A percentile compares a stretch with the other conserved stretches of the same genome.
These are phyloP conservation scores for Pyrgilauda ruficollis DNA, from an alignment of 2,113 vertebrate species.

Conservation along the genomic window DNA sequence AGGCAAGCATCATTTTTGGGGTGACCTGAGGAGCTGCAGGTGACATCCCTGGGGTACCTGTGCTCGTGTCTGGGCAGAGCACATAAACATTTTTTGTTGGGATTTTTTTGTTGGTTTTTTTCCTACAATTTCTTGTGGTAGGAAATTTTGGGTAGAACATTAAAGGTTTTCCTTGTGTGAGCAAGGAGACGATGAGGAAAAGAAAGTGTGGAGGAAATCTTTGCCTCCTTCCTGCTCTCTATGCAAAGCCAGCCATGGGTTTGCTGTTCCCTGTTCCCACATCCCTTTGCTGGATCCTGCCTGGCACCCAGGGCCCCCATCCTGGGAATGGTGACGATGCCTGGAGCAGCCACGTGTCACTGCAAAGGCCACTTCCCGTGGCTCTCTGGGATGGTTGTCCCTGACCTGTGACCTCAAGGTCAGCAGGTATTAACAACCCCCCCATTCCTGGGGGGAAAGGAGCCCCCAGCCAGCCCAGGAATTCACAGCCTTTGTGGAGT, in stretches of 20 bases:
- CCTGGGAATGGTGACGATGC: rapidly evolving
- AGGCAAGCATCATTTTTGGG: neutral
- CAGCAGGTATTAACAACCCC: slow-evolving; percentile 13
- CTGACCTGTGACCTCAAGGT: slow-evolving; percentile 11
- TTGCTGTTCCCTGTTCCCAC: neutral
- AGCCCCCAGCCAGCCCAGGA: rapidly evolving
- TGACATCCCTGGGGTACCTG: too few species aligned
- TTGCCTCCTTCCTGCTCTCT: neutral
- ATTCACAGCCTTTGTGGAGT: neutral
- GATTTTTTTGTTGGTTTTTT: rapidly evolving
- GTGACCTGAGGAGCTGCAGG: neutral
- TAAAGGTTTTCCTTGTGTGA: neutral
- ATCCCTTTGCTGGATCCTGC: neutral
- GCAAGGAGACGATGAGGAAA: neutral
- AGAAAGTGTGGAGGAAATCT: neutral
- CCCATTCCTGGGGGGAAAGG: neutral
- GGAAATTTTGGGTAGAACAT: rapidly evolving
- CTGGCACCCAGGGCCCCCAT: neutral
- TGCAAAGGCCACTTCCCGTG: slow-evolving; percentile 16
- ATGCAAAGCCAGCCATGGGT: rapidly evolving
- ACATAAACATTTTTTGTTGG: neutral
- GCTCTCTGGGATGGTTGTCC: neutral
- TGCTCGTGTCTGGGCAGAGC: neutral
- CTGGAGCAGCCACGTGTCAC: neutral
- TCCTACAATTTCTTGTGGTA: neutral